A percentile compares a stretch with the other conserved stretches of the same genome.
phyloP scores from a whole-genome alignment of 2,888 invertebrate genomes.

The Sepiola atlantica region DNA sequence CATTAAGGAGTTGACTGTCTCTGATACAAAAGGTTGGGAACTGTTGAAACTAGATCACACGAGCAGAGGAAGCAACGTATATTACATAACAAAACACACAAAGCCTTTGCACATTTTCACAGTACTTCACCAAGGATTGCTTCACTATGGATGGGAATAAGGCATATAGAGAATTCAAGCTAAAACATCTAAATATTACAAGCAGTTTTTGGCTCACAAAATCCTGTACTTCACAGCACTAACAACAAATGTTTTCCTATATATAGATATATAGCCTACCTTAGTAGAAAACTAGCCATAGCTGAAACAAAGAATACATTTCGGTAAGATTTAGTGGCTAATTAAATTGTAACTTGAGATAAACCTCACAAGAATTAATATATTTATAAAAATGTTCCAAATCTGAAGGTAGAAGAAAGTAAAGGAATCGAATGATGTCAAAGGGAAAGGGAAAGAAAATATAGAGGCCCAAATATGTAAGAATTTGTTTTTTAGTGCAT shows the following conservation, averaged over 20 bases:
- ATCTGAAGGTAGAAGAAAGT: constrained; percentile 24
- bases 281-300: constrained; percentile 32
- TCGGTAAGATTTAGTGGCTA: constrained; percentile 6
- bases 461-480: background rate
- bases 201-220: constrained; percentile 22
- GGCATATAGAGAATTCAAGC: constrained; percentile 18
- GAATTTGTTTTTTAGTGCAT: background rate
- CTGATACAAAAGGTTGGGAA: background rate
- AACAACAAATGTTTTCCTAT: constrained; percentile 32
- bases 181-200: constrained; percentile 12
- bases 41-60: background rate
- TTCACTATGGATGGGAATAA: background rate
- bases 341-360: background rate
- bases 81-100: constrained; percentile 6
- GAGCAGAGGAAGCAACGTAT: constrained; percentile 12
- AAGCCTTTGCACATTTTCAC: constrained; percentile 1
- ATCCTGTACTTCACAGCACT: constrained; percentile 19
- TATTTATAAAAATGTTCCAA: background rate
- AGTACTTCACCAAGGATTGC: constrained; percentile 32
- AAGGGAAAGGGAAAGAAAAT: background rate
- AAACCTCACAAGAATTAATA: background rate
- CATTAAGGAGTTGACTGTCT: background rate
- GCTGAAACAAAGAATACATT: constrained; percentile 32
- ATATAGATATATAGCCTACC: background rate
- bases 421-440: background rate